A percentile compares a stretch with the other conserved stretches of the same genome.
phyloP scores from a whole-genome alignment of 2,797 vertebrate genomes.

The Apogon hyalosoma region DNA sequence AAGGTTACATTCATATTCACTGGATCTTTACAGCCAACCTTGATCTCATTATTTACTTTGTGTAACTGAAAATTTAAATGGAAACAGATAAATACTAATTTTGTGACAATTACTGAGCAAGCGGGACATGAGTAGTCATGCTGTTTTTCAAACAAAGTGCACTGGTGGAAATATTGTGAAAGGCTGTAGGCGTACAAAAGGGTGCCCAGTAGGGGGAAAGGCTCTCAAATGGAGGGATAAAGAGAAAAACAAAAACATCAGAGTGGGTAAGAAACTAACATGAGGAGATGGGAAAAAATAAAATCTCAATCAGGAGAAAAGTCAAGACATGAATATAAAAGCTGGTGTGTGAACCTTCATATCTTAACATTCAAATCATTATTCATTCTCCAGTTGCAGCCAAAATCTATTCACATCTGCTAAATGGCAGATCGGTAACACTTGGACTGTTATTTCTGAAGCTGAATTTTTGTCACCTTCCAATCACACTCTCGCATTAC shows the following conservation, averaged over 20 bases:
- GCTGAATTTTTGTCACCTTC: conserved; percentile 67
- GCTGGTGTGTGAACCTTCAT: background rate
- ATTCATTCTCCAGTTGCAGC: conserved; percentile 7
- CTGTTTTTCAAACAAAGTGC: conserved; percentile 49
- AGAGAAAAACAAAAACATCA: conserved; percentile 24
- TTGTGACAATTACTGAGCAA: conserved; percentile 24
- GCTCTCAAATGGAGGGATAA: conserved; percentile 34
- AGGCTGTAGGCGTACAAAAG: conserved; percentile 50
- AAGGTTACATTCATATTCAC: conserved; percentile 21
- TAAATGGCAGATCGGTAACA: conserved; percentile 44
- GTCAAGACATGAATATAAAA: conserved; percentile 9
- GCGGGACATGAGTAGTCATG: conserved; percentile 34
- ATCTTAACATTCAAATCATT: background rate
- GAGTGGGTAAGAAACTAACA: conserved; percentile 11
- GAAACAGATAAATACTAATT: conserved; percentile 22
- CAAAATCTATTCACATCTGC: conserved; percentile 51
- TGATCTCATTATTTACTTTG: conserved; percentile 12
- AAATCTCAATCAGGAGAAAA: conserved; percentile 9
- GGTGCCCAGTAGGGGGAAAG: conserved; percentile 29
- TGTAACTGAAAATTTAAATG: conserved; percentile 1
- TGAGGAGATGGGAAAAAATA: conserved; percentile 7
- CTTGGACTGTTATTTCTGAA: conserved; percentile 58
- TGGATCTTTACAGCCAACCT: conserved; percentile 16
- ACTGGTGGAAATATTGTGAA: conserved; percentile 51
- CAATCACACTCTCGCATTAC: conserved; percentile 48